Evolutionary conservation across 2,888 invertebrate genomes (phyloP).

Genomic region (Fragum fragum): DNA sequence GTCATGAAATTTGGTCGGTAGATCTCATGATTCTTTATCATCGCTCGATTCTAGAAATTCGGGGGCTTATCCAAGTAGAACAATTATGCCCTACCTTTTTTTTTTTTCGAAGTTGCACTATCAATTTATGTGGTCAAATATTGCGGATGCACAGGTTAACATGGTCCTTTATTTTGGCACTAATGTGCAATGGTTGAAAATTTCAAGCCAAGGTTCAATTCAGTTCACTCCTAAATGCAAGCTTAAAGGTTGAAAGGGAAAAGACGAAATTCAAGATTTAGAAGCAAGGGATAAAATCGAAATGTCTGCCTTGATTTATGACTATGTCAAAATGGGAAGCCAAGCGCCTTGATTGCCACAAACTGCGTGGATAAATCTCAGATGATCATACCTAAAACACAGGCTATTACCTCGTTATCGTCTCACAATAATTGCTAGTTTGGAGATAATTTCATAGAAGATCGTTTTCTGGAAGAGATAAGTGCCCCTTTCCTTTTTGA

Average conservation of each 20-base stretch:
- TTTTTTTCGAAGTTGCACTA: too few species aligned
- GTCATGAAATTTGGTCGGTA: too few species aligned
- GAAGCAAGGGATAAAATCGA: conserved; percentile 9
- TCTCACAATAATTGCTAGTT: conserved; percentile 60
- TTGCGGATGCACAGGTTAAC: too few species aligned
- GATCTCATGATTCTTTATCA: too few species aligned
- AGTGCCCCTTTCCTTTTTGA: conserved; percentile 39
- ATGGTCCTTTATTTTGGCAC: too few species aligned
- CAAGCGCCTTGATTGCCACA: conserved; percentile 60
- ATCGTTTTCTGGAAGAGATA: conserved; percentile 52
- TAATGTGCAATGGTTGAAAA: too few species aligned
- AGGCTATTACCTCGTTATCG: conserved; percentile 60
- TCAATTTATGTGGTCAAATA: too few species aligned
- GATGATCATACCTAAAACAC: conserved; percentile 49
- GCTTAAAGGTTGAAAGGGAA: background rate
- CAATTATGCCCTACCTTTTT: too few species aligned
- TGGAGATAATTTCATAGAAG: conserved; percentile 55
- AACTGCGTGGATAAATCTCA: conserved; percentile 50
- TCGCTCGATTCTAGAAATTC: too few species aligned
- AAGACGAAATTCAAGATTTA: background rate
- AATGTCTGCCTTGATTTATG: conserved; percentile 61
- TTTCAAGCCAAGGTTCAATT: too few species aligned
- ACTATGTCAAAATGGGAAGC: conserved; percentile 51
- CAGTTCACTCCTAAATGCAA: too few species aligned
- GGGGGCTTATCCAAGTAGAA: too few species aligned